Evolutionary conservation across 2,113 vertebrate species (phyloP), one percentile per base, ranked within the genome.

Genomic region (Glaucomys volans): DNA sequence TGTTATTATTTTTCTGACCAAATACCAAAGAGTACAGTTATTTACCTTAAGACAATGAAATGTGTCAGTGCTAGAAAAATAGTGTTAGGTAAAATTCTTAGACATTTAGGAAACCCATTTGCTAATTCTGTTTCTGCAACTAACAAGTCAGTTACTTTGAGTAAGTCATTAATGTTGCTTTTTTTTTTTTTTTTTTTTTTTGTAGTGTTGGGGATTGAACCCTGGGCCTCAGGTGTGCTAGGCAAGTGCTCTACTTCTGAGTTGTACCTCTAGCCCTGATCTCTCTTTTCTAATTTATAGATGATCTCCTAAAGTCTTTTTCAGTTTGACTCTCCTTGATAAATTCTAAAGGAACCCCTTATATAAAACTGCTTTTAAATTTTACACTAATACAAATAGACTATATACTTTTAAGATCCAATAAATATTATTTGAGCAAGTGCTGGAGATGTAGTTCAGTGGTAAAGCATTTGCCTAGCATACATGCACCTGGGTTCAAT

Each of bases 1-100:
- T 52, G 8, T 81, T 89, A 35, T 94, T 77, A 40, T 62, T 64
- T 80, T 95, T 84, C 37, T 87, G 35, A 93, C 77, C 13, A 77
- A 95, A 83, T 74, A 87, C 5, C 26, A 88, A 86, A 90, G 50
- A 71, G 1, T 50, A 71, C 32, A 11, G 20, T 30, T 93, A 62
- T 47, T 52, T 50, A 6, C 6, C 8, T 4, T 24, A 76, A 74
- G 50, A 69, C 16, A 79, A 79, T 62, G 24, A 18, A 52, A 28
- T 57, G 20, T 67, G 35, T 71, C 74, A 54, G 10, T 72, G 37
- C 1, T 82, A 0, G 62, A 92, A 28, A 66, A 82, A 75, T 16
- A 52, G 12, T 20, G 14, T 32, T 16, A 74, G 37, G 35, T 62
- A 52, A 91, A 54, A 0, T 40, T 94, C 32, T 50, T 8, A 75